phyloP scores from a whole-genome alignment of 2,797 vertebrate species.

The Sphenopsis melanotis region DNA sequence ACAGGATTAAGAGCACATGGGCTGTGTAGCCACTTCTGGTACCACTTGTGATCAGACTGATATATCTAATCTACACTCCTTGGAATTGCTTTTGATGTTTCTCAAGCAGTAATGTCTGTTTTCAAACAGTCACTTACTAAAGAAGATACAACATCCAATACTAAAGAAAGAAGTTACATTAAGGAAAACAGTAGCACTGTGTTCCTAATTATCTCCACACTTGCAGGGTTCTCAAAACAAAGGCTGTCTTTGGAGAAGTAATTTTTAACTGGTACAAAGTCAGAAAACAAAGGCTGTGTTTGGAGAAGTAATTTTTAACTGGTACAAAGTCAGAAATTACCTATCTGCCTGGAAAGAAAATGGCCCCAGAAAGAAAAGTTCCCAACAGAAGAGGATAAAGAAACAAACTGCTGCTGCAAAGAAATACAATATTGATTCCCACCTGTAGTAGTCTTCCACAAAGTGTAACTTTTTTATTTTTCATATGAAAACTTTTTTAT shows the following conservation, averaged over 20 bases:
- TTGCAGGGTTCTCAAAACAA: background rate
- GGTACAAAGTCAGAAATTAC: background rate
- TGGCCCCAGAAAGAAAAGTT: background rate
- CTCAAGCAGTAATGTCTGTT: background rate
- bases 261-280: background rate
- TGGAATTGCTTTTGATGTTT: background rate
- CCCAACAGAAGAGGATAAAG: background rate
- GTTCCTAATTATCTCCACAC: background rate
- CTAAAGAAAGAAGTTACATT: background rate
- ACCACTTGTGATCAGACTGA: background rate
- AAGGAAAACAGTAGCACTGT: background rate
- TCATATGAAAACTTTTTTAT: background rate
- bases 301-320: background rate
- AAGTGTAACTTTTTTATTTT: background rate
- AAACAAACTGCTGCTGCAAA: background rate
- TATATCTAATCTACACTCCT: background rate
- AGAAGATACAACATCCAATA: background rate
- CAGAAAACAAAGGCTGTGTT: background rate
- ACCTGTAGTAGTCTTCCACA: background rate
- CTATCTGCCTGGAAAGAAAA: background rate
- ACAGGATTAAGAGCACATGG: background rate
- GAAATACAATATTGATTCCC: background rate
- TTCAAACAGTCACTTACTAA: background rate
- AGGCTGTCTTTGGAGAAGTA: background rate
- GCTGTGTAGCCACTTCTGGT: background rate